Evolutionary conservation across 2,113 vertebrate genomes (phyloP).

Genomic region (Triplophysa rosa): DNA sequence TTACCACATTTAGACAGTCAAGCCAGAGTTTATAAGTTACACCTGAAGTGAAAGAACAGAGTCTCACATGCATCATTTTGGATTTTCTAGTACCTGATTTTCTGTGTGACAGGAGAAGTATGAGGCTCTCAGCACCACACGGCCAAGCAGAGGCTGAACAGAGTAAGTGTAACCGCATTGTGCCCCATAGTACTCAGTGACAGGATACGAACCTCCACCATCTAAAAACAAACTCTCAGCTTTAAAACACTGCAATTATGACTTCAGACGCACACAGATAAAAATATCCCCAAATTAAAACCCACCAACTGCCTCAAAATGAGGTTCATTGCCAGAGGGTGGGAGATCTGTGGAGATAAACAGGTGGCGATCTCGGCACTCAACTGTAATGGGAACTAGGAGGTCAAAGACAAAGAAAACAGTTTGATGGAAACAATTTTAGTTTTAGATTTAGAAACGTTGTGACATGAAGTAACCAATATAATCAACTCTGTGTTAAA

Average conservation of each 20-base stretch:
- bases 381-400: background rate
- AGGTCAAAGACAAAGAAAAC: background rate
- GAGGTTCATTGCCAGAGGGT: constrained; percentile 31
- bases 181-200: constrained; percentile 57
- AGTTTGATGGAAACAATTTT: too few species aligned
- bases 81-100: constrained; percentile 54
- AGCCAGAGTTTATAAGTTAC: too few species aligned
- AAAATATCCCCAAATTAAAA: background rate
- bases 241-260: too few species aligned
- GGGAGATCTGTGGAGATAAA: constrained; percentile 49
- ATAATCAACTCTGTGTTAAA: too few species aligned
- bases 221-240: constrained; percentile 46
- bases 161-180: constrained; percentile 65
- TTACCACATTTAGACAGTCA: too few species aligned
- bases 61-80: too few species aligned
- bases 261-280: too few species aligned
- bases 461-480: too few species aligned
- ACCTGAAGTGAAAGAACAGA: too few species aligned
- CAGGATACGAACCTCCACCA: constrained; percentile 45
- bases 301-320: constrained; percentile 62
- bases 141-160: constrained; percentile 21
- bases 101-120: constrained; percentile 70
- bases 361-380: constrained; percentile 45
- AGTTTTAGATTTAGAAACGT: too few species aligned
- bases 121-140: constrained; percentile 61